phyloP scores from a whole-genome alignment of 2,888 invertebrate genomes.

The Sinotaia quadrata region DNA sequence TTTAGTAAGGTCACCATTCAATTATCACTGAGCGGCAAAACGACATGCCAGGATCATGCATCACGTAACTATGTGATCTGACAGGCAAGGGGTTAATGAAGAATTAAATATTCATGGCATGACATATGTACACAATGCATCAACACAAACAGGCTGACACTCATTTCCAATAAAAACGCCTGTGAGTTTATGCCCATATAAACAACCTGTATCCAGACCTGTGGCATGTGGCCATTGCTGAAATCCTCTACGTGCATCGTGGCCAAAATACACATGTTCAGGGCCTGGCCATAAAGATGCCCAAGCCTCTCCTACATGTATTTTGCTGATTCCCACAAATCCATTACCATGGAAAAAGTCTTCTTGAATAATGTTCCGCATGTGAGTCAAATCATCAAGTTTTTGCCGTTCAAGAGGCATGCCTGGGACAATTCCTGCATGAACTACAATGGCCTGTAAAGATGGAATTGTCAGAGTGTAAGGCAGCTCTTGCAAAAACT shows the following conservation, averaged over 20 bases:
- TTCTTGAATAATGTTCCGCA: constrained; percentile 65
- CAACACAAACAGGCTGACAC: background rate
- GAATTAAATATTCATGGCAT: background rate
- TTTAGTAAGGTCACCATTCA: too few species aligned
- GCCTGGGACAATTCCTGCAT: constrained; percentile 70
- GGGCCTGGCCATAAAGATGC: constrained; percentile 68
- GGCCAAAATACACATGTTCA: constrained; percentile 72
- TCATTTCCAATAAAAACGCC: constrained; percentile 45
- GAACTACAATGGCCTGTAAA: constrained; percentile 65
- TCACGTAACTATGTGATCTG: too few species aligned
- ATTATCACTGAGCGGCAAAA: too few species aligned
- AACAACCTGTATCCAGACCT: constrained; percentile 72
- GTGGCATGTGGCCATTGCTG: constrained; percentile 64
- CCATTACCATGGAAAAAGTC: constrained; percentile 21
- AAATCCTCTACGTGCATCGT: constrained; percentile 67
- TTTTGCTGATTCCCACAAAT: constrained; percentile 42
- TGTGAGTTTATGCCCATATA: constrained; percentile 67
- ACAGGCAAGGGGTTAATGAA: too few species aligned
- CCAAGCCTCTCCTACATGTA: constrained; percentile 64
- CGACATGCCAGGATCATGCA: too few species aligned
- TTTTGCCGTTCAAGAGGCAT: constrained; percentile 54
- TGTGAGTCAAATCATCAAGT: constrained; percentile 61
- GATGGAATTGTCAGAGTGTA: constrained; percentile 69
- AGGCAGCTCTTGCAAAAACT: constrained; percentile 65
- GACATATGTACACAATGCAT: background rate